Percentiles rank a stretch among this genome's conserved stretches.
Conservation (phyloP, 2,888 invertebrate genomes). For the Xestia ashworthii region DNA sequence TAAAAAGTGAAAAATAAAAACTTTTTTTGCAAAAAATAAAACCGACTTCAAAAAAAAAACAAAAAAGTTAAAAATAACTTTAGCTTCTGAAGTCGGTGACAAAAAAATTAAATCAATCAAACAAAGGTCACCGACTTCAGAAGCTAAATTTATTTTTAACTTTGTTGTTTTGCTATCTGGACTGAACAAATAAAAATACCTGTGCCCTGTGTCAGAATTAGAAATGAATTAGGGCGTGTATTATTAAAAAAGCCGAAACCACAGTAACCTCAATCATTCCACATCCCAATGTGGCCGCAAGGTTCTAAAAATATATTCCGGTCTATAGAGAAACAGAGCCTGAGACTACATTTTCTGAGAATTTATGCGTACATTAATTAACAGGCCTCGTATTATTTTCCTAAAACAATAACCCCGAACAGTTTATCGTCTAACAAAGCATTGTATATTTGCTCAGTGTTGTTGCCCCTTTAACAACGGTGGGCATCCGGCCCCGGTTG, state of each 20-base stretch:
- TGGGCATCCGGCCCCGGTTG: slow-evolving; percentile 75
- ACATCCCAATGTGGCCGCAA: slow-evolving; percentile 11
- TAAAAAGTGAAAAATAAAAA: no score
- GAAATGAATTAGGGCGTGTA: slow-evolving; percentile 14
- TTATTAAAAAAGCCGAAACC: slow-evolving; percentile 17
- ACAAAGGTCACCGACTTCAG: no score
- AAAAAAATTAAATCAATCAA: no score
- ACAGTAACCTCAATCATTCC: slow-evolving; percentile 15
- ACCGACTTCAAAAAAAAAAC: no score
- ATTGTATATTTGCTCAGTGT: slow-evolving; percentile 58
- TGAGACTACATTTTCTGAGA: slow-evolving; percentile 39
- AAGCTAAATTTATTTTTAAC: no score
- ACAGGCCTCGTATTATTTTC: slow-evolving; percentile 45
- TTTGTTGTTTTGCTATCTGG: not conserved
- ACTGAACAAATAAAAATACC: slow-evolving; percentile 4
- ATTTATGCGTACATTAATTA: slow-evolving; percentile 44
- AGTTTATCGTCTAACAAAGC: slow-evolving; percentile 49
- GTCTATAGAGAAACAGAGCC: slow-evolving; percentile 1
- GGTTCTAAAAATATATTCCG: slow-evolving; percentile 23
- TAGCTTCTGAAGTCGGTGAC: no score
- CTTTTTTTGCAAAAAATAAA: no score
- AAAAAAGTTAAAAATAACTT: no score
- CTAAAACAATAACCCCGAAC: slow-evolving; percentile 50
- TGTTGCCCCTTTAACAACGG: slow-evolving; percentile 54
- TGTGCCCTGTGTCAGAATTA: not conserved